Base-by-base conservation (phyloP, 2,888 invertebrate species). In the Molanna angustata region DNA sequence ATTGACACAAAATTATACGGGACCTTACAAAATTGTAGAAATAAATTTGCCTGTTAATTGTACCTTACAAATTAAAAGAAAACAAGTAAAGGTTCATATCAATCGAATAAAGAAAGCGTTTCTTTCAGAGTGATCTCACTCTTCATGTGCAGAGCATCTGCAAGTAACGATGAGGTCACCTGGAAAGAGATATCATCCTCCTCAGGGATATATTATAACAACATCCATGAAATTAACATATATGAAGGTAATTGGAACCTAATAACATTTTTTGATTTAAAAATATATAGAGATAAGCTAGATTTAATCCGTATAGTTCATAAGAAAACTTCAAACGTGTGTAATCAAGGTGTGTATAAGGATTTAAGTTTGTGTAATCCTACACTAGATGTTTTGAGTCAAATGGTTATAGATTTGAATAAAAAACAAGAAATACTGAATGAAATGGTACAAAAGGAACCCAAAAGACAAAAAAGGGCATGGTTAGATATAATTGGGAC, bases 11-110 rank as follows among this genome's bases (percentile, higher is more conserved):
- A 54, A 58, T 19, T 60, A 50, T 31, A 54, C 42, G 42, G 58
- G 58, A 41, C 58, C 58, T 1, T 60, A 60, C 40, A 51, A 46
- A 40, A 52, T 62, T 11, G 43, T 52, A 2, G 32, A 56, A 49
- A 45, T 62, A 17, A 57, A 62, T 35, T 56, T 49, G 11, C 57
- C 54, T 3, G 33, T 51, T 11, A 53, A 62, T 33, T 56, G 53
- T n/a, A 57, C 57, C 3, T 54, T 61, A 27, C 39, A 52, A 52
- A 46, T 59, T 33, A 54, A 60, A 43, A 58, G 51, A n/a, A 50
- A 46, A 47, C 45, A 31, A 32, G 40, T 52, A 4, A 49, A 49
- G 33, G 54, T 59, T 18, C 59, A 56, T 44, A 27, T 41, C 4
- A 55, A 60, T 32, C 14, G 53, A 46, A 17, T 59, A 31, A 60